Evolutionary conservation across 2,888 invertebrate genomes (phyloP), one percentile per base, ranked within the genome.

Genomic region (Erannis defoliaria): DNA sequence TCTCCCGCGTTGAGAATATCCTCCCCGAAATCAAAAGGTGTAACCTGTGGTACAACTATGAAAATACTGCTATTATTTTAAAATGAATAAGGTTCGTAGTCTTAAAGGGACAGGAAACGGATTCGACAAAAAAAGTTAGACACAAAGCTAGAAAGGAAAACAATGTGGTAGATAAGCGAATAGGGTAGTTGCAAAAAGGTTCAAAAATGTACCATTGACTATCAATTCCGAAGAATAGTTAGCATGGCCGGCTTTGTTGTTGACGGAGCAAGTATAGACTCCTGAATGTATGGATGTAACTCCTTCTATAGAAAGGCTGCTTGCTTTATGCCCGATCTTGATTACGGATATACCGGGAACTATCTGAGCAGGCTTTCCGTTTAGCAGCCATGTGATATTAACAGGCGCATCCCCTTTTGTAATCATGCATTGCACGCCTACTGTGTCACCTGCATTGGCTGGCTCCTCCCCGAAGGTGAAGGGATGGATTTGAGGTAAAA

Each of bases 391-490:
- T 54, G 94, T 94, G 55, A 97, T 95, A 76, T 94, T 94, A 33
- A 97, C 91, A 6, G 97, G 97, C 51, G 94, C 93, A 82, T 97
- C 97, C 43, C 98, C 97, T 85, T 96, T 96, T 48, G 94, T 94
- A 38, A 97, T 95, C 89, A 96, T 95, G 84, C 97, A 97, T 68
- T 95, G 95, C 2, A 96, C 94, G 58, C 96, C 96, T 37, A 96
- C 95, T 67, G 95, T 94, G 68, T 97, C 96, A 5, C 97, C 97
- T 61, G 96, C 96, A 78, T 97, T 96, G 45, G 96, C 95, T 57
- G 96, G 94, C 71, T 96, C 96, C 51, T 96, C 96, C 58, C 96
- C 97, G 77, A 97, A 96, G 64, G 94, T 93, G 82, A 97, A 96
- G 62, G 96, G 96, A 86, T 95, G 94, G 79, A 97, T 96, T 94